Evolutionary conservation across 2,113 vertebrate genomes (phyloP).

Genomic region (Propithecus coquereli): DNA sequence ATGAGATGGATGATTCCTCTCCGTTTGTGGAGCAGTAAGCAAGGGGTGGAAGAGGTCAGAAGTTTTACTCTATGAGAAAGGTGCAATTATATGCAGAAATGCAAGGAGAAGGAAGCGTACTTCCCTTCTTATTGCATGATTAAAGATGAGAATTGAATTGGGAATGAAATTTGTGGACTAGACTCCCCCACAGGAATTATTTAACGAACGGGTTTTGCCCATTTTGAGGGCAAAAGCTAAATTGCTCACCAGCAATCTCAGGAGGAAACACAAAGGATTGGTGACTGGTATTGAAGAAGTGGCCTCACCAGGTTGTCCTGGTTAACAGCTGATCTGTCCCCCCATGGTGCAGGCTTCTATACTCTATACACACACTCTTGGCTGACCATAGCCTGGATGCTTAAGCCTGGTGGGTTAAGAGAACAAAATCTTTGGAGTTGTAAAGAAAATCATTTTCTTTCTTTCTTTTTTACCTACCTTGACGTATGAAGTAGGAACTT

Average conservation of each 20-base stretch:
- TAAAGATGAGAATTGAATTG: not conserved
- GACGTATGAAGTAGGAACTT: not conserved
- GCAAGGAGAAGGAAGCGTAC: not conserved
- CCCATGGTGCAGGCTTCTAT: fast-evolving
- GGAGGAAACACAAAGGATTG: not conserved
- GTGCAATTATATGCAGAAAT: not conserved
- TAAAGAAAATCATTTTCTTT: not conserved
- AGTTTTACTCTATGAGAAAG: not conserved
- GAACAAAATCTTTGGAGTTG: not conserved
- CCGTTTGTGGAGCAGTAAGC: not conserved
- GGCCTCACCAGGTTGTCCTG: not conserved
- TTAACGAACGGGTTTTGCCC: not conserved
- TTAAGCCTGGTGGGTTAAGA: not conserved
- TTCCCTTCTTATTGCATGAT: not conserved
- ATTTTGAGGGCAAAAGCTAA: not conserved
- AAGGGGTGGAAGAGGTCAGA: not conserved
- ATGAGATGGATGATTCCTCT: not conserved
- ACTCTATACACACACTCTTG: not conserved
- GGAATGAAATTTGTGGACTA: not conserved
- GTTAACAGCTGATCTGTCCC: not conserved
- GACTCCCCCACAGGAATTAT: not conserved
- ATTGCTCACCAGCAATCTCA: not conserved
- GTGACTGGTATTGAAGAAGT: not conserved
- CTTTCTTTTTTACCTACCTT: not conserved
- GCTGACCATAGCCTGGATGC: not conserved